A percentile compares a stretch with the other conserved stretches of the same genome.
Evolutionary conservation across 2,797 vertebrate genomes (phyloP).

Genomic region (Phrynocephalus forsythii): DNA sequence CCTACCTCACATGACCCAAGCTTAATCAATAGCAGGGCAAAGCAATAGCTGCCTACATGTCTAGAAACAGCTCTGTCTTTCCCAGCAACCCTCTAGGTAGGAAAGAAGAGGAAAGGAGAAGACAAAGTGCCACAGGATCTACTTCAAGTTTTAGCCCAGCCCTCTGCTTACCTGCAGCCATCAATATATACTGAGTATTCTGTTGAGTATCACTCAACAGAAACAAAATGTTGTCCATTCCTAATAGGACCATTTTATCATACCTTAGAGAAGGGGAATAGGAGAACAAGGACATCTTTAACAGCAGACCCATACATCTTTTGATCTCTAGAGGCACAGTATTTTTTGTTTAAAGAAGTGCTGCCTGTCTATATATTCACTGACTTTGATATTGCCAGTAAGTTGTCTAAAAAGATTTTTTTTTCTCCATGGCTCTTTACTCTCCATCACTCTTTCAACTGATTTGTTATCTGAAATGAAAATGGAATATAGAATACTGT

Average conservation of each 20-base stretch:
- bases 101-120: too few relatives aligned
- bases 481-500: background rate
- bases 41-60: too few relatives aligned
- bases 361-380: background rate
- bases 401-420: background rate
- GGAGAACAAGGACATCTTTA: background rate
- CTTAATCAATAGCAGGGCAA: too few relatives aligned
- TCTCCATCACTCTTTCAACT: background rate
- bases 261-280: background rate
- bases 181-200: too few relatives aligned
- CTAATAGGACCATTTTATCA: background rate
- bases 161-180: too few relatives aligned
- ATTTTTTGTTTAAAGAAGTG: background rate
- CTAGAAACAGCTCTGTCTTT: too few relatives aligned
- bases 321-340: background rate
- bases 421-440: background rate
- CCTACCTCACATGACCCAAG: too few relatives aligned
- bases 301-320: background rate
- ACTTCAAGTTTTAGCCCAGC: too few relatives aligned
- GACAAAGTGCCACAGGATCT: too few relatives aligned
- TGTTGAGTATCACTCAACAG: too few relatives aligned
- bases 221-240: too few relatives aligned
- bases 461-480: constrained; percentile 20
- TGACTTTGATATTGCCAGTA: constrained; percentile 11
- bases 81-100: too few relatives aligned